Conservation (phyloP, 2,797 vertebrate genomes). For the Eulemur albifrons region DNA sequence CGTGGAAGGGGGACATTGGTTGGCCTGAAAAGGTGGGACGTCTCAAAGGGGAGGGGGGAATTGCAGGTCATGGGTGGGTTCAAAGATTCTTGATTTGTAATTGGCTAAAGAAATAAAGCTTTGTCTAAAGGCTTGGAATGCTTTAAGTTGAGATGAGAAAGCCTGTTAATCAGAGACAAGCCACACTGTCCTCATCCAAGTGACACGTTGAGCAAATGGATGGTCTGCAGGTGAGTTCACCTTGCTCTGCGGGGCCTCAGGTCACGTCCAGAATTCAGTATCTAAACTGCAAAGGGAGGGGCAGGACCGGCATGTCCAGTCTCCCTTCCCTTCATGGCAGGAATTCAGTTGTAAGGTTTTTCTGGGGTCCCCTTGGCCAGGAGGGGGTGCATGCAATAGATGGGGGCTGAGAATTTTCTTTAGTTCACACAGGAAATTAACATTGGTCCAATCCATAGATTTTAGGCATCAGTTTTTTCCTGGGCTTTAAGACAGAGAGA, state of each 20-base stretch:
- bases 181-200: too few relatives aligned
- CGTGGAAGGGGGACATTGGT: too few relatives aligned
- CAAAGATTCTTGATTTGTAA: background rate
- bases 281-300: background rate
- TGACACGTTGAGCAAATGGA: background rate
- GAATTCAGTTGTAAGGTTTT: background rate
- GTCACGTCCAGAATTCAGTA: background rate
- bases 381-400: background rate
- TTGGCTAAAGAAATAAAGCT: background rate
- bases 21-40: background rate
- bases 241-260: background rate
- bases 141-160: background rate
- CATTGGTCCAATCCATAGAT: fast-evolving
- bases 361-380: background rate
- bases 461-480: background rate
- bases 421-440: fast-evolving
- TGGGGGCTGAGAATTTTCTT: background rate
- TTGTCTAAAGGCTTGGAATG: background rate
- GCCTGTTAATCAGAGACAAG: background rate
- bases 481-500: background rate
- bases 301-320: fast-evolving
- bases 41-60: background rate
- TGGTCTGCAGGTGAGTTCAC: background rate
- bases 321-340: background rate
- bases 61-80: background rate